These are phyloP conservation scores for Oscheius sp. DNA, from an alignment of 1,140 invertebrate genomes.

Conservation along the genomic window DNA sequence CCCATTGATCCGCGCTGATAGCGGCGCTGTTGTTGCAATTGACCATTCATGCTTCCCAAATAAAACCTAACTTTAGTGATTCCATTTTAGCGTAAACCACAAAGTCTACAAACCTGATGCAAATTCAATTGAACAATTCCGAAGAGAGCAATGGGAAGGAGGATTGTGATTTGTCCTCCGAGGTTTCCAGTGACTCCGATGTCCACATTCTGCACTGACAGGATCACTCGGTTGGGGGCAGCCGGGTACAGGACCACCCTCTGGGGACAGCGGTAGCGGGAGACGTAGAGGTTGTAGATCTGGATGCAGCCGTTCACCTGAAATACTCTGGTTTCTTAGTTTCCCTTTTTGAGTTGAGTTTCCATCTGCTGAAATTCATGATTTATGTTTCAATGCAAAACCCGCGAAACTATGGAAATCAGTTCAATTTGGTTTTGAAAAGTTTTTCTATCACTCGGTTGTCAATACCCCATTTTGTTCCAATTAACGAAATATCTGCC, in stretches of 20 bases:
- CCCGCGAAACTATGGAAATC: no score
- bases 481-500: no score
- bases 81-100: neutral
- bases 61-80: no score
- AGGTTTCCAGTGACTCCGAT: conserved; percentile 59
- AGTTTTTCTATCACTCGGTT: no score
- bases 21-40: no score
- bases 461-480: no score
- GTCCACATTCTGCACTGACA: conserved; percentile 58
- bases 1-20: no score
- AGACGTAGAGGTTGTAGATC: conserved; percentile 59
- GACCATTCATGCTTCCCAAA: no score
- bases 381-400: no score
- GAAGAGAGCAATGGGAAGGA: conserved; percentile 53
- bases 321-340: conserved; percentile 17
- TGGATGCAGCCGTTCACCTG: conserved; percentile 55
- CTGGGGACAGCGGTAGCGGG: conserved; percentile 56
- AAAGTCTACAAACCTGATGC: conserved; percentile 45
- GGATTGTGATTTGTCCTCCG: conserved; percentile 56
- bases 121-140: conserved; percentile 59
- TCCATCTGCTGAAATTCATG: no score
- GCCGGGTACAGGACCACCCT: conserved; percentile 57
- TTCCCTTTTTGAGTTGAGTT: no score
- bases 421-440: no score
- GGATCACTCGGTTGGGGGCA: conserved; percentile 53